These are phyloP conservation scores for Falco columbarius DNA, from an alignment of 2,797 vertebrate species.

Conservation along the genomic window DNA sequence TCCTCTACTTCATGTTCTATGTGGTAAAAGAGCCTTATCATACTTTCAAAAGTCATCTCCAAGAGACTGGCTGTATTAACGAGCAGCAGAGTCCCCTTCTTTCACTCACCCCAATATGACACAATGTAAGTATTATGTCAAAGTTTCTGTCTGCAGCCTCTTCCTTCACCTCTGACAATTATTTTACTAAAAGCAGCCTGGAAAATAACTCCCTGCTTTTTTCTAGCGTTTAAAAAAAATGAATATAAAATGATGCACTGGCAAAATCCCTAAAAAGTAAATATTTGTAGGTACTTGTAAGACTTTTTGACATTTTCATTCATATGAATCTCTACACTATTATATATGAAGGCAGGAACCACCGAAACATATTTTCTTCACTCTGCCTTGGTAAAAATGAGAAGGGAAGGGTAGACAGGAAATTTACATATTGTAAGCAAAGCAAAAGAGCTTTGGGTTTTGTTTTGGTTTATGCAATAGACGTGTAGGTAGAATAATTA, in stretches of 20 bases:
- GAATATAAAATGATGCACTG: not conserved
- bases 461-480: not conserved
- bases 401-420: fast-evolving
- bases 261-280: not conserved
- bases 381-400: not conserved
- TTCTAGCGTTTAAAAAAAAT: not conserved
- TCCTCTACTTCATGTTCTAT: not conserved
- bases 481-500: not conserved
- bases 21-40: not conserved
- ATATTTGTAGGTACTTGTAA: not conserved
- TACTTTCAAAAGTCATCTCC: not conserved
- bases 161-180: not conserved
- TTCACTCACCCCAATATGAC: not conserved
- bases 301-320: not conserved
- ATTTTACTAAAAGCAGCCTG: not conserved
- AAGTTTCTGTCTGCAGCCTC: not conserved
- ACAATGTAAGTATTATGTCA: not conserved
- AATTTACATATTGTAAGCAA: not conserved
- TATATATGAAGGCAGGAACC: not conserved
- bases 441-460: not conserved
- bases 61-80: not conserved
- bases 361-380: not conserved
- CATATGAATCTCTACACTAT: not conserved
- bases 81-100: not conserved
- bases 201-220: not conserved